phyloP scores from a whole-genome alignment of 2,888 invertebrate genomes.

The Phalera bucephala region DNA sequence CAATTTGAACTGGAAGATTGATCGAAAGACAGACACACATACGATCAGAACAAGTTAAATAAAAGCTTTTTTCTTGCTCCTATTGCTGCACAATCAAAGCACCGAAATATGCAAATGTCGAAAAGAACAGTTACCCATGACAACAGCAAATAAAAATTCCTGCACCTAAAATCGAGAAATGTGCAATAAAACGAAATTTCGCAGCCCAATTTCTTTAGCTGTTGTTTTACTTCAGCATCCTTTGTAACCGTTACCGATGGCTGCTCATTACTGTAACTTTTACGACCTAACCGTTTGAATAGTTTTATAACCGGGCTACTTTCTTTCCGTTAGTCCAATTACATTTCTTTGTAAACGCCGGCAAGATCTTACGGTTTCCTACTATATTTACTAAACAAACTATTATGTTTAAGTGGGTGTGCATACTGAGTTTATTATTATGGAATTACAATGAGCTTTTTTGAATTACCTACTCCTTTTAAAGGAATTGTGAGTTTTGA shows the following conservation, averaged over 20 bases:
- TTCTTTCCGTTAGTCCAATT: constrained; percentile 72
- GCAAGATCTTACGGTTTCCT: constrained; percentile 49
- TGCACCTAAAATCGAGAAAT: constrained; percentile 14
- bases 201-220: constrained; percentile 26
- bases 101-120: not conserved
- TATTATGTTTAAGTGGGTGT: not conserved
- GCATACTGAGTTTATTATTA: not conserved
- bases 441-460: not conserved
- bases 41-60: too few relatives aligned
- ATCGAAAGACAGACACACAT: too few relatives aligned
- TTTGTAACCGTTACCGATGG: constrained; percentile 31
- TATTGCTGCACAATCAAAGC: too few relatives aligned
- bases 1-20: too few relatives aligned
- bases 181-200: constrained; percentile 28
- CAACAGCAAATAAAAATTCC: constrained; percentile 15
- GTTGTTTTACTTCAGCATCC: constrained; percentile 27
- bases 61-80: too few relatives aligned
- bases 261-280: constrained; percentile 35
- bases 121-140: constrained; percentile 2
- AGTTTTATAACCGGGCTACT: constrained; percentile 65
- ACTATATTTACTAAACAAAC: constrained; percentile 24
- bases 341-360: constrained; percentile 60
- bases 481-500: too few relatives aligned
- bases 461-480: not conserved
- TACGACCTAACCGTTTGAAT: constrained; percentile 46